Evolutionary conservation across 2,888 invertebrate genomes (phyloP).

Genomic region (Apeira syringaria): DNA sequence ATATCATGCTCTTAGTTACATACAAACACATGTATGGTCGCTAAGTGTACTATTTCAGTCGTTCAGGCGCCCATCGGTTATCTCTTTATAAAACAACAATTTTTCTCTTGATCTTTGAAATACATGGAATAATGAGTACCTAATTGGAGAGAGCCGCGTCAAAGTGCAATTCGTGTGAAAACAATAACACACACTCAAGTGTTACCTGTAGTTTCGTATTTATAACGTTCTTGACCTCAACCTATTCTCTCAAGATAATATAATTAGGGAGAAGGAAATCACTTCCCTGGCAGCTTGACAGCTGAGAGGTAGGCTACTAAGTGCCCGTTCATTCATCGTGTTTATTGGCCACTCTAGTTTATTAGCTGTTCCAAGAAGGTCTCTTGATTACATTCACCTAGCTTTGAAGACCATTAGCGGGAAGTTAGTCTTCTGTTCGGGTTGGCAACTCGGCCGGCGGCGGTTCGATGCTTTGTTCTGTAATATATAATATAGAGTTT

Average conservation of each 20-base stretch:
- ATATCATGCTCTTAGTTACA: no score
- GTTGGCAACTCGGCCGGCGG: constrained; percentile 1
- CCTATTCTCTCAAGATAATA: constrained; percentile 16
- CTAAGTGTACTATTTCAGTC: no score
- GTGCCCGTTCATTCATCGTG: constrained; percentile 27
- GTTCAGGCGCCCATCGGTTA: no score
- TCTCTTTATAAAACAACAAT: no score
- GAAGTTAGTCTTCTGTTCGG: constrained; percentile 14
- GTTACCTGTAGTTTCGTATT: background rate
- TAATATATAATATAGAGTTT: no score
- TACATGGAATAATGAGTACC: no score
- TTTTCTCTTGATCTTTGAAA: no score
- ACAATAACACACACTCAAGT: no score
- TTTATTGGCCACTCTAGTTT: constrained; percentile 31
- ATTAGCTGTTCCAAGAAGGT: constrained; percentile 19
- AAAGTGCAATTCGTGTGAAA: no score
- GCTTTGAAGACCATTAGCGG: constrained; percentile 19
- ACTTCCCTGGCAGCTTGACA: constrained; percentile 24
- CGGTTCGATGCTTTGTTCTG: background rate
- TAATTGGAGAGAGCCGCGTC: no score
- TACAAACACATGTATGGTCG: no score
- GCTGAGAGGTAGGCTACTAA: constrained; percentile 27
- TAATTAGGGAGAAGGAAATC: constrained; percentile 24
- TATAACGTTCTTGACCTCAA: background rate
- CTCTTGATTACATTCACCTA: constrained; percentile 6